Percentiles rank a stretch among this genome's conserved stretches.
phyloP scores from a whole-genome alignment of 1,140 invertebrate genomes.

The Drosophila virilis region DNA sequence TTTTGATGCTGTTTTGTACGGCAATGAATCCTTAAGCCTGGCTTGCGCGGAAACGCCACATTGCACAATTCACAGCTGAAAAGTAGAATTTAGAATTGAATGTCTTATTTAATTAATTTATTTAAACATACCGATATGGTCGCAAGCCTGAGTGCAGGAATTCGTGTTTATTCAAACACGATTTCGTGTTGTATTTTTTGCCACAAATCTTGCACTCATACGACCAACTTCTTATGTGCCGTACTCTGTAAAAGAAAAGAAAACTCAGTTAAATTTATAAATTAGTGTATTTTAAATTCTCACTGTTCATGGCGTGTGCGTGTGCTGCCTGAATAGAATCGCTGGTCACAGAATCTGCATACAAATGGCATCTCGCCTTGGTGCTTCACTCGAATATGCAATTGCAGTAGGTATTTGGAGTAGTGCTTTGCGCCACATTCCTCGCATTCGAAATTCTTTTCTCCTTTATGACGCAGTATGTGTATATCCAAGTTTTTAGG shows the following conservation, averaged over 20 bases:
- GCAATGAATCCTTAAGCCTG: conserved; percentile 34
- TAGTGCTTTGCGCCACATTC: conserved; percentile 35
- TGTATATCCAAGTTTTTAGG: conserved; percentile 23
- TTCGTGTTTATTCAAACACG: conserved; percentile 44
- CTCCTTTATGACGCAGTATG: conserved; percentile 36
- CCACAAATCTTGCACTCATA: conserved; percentile 43
- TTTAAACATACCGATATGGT: conserved; percentile 39
- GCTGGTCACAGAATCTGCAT: conserved; percentile 30
- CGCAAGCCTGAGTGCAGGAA: conserved; percentile 35
- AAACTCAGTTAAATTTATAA: background rate
- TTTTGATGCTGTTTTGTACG: conserved; percentile 48
- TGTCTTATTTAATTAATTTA: too few relatives aligned
- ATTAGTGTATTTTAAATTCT: background rate
- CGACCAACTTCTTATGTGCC: conserved; percentile 26
- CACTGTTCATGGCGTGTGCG: conserved; percentile 33
- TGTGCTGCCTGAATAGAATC: conserved; percentile 22
- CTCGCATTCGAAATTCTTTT: conserved; percentile 40
- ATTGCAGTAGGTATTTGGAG: conserved; percentile 21
- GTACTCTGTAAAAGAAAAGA: conserved; percentile 16
- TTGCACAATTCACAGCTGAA: conserved; percentile 42
- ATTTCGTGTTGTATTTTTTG: conserved; percentile 40
- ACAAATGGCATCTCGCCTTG: conserved; percentile 40
- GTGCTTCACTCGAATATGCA: conserved; percentile 40
- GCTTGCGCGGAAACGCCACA: conserved; percentile 42
- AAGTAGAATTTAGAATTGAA: background rate